A percentile compares a stretch with the other conserved stretches of the same genome.
These are phyloP conservation scores for Myotis pilosus DNA, from an alignment of 2,797 vertebrate genomes.

Conservation along the genomic window DNA sequence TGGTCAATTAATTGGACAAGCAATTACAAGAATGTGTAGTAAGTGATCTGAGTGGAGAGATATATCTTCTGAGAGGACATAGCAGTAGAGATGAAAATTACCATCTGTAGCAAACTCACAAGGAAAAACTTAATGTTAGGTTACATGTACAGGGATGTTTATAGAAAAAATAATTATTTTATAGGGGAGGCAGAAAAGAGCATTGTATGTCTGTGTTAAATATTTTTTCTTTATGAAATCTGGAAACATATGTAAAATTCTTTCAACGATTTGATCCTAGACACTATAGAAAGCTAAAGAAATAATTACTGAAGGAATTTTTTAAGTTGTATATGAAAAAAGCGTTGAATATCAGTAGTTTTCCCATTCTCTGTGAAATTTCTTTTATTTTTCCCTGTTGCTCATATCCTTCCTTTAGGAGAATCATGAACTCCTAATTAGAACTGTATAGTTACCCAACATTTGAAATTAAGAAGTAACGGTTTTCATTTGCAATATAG, in stretches of 20 bases:
- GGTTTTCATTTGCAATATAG: background rate
- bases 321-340: background rate
- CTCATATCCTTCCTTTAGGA: background rate
- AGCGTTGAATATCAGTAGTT: background rate
- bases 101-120: background rate
- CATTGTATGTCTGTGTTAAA: background rate
- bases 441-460: background rate
- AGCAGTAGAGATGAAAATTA: background rate
- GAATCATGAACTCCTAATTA: background rate
- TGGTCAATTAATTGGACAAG: background rate
- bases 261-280: background rate
- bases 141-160: background rate
- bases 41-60: background rate
- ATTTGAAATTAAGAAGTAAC: slow-evolving; percentile 24
- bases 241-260: background rate
- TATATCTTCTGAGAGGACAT: background rate
- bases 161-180: slow-evolving; percentile 11
- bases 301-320: background rate
- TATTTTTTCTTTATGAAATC: slow-evolving; percentile 3
- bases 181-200: background rate
- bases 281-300: background rate
- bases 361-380: slow-evolving; percentile 25
- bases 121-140: background rate
- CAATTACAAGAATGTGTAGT: background rate
- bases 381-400: background rate